These are phyloP conservation scores for Fulica atra DNA, from an alignment of 2,113 vertebrate species.

Conservation along the genomic window DNA sequence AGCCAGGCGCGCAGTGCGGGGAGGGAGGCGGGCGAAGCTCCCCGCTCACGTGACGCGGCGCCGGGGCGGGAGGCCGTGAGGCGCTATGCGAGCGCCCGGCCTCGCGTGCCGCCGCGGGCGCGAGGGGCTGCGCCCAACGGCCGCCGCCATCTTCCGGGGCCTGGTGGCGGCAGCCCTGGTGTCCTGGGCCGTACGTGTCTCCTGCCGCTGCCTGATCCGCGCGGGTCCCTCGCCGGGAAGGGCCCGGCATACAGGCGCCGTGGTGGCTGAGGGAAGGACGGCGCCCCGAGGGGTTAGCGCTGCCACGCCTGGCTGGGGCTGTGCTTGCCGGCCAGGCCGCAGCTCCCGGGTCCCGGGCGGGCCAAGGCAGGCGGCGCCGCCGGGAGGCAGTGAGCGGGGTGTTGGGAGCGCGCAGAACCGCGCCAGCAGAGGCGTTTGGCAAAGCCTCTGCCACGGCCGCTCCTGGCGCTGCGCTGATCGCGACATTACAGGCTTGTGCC, in stretches of 20 bases:
- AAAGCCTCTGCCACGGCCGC: accelerated
- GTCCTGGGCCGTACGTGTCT: accelerated
- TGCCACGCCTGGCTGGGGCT: background rate
- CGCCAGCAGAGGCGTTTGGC: accelerated
- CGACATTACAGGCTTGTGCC: accelerated
- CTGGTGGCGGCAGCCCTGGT: background rate
- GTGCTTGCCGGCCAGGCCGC: accelerated
- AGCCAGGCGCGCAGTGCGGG: background rate
- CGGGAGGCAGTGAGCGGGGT: accelerated
- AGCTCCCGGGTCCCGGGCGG: accelerated
- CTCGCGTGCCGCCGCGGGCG: background rate
- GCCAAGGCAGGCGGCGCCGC: accelerated
- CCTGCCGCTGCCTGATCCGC: background rate
- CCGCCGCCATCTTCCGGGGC: background rate
- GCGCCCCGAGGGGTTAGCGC: too few relatives aligned
- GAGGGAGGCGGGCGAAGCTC: background rate
- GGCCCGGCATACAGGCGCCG: background rate
- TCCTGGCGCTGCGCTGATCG: accelerated
- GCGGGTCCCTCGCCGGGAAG: too few relatives aligned
- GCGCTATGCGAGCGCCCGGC: background rate
- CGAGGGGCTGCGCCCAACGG: too few relatives aligned
- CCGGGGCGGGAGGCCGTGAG: background rate
- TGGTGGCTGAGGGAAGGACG: accelerated
- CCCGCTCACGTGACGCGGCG: background rate
- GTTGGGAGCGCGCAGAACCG: accelerated